Evolutionary conservation across 2,113 vertebrate species (phyloP), one percentile per base, ranked within the genome.

Genomic region (Ophthalmolycus amberensis): DNA sequence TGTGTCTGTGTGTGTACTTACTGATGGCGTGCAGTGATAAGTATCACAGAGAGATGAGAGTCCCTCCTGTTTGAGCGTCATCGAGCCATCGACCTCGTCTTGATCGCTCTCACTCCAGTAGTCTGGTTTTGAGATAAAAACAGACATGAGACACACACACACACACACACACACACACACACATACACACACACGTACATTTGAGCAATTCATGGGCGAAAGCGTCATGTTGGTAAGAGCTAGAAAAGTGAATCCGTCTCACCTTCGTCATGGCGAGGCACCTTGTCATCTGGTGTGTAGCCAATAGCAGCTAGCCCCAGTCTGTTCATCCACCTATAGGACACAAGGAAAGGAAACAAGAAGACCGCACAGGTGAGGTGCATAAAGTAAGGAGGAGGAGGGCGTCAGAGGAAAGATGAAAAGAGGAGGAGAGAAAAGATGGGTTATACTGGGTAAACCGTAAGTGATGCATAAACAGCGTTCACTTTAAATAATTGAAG

Each of bases 91-190:
- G 0, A 95, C 87, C 25, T 98, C 97, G 6, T 98, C 97, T 84
- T 98, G 97, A 88, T 98, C 97, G 0, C 97, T 98, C 90, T 98
- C 97, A 18, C 97, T 98, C 97, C 97, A 98, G 91, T 98, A 98
- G 93, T 98, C 97, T 98, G 93, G 90, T 6, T 3, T 16, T 10
- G 48, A 69, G 38, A 70, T 18, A 46, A 62, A 72, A 15, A 62
- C 20, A 9, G 44, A 78, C 27, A 52, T 1, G 46, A 71, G 8
- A 52, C 29, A 77, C n/a, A 15, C 7, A 9, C 16, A 18, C 44
- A 46, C 40, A 42, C 40, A 42, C 40, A 42, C 44, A 15, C 44
- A 46, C 44, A 46, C 44, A 48, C 46, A 18, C 44, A 48, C 44
- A 48, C 15, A 48, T 15, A 38, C 38, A 38, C 38, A 38, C 62